Percentiles rank a stretch among this genome's conserved stretches.
Conservation (phyloP, 2,113 vertebrate species). For the Thryonomys swinderianus region DNA sequence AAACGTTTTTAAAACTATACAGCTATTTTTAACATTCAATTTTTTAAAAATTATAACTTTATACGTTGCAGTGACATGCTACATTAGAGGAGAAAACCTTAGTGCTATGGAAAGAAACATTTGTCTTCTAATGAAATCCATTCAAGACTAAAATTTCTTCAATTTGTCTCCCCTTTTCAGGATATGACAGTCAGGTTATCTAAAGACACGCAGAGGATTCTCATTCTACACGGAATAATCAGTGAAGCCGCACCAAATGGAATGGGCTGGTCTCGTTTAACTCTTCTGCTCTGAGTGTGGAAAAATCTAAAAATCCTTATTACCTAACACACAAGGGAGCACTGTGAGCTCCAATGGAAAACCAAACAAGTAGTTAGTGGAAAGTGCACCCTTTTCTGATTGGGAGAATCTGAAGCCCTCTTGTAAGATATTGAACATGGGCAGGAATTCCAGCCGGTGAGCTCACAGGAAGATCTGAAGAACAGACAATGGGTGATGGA, state of each 20-base stretch:
- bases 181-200: not conserved
- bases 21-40: not conserved
- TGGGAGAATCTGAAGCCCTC: not conserved
- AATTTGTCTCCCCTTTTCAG: not conserved
- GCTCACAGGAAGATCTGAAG: not conserved
- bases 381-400: slow-evolving; percentile 3
- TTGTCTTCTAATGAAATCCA: slow-evolving; percentile 37
- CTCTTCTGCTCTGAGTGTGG: not conserved
- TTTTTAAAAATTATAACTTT: too few relatives aligned
- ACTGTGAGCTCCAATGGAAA: not conserved
- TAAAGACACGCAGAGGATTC: not conserved
- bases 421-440: not conserved
- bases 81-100: not conserved
- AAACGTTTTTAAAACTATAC: not conserved
- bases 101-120: not conserved
- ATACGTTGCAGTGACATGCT: not conserved
- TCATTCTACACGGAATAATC: not conserved
- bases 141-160: not conserved
- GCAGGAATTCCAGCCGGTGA: not conserved
- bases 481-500: not conserved
- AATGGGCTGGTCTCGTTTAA: not conserved
- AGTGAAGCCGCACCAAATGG: not conserved
- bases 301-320: not conserved
- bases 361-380: not conserved
- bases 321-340: not conserved